These are phyloP conservation scores for Mionectes macconnelli DNA, from an alignment of 2,113 vertebrate species.

Conservation along the genomic window DNA sequence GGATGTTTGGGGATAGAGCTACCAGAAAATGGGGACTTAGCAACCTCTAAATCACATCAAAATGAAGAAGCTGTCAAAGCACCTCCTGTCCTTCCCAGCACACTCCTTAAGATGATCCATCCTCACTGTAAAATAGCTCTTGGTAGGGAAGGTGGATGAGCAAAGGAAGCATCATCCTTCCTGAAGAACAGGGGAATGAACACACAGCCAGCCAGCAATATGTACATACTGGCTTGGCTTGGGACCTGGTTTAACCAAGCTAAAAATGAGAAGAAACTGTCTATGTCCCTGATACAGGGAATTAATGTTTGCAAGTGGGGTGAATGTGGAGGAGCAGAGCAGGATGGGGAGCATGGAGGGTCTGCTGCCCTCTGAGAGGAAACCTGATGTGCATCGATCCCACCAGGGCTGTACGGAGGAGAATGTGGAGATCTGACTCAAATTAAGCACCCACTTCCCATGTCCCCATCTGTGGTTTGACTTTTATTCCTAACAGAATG, in stretches of 20 bases:
- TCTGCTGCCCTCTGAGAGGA: background rate
- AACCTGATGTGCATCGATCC: background rate
- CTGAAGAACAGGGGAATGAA: constrained; percentile 14
- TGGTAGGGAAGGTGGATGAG: constrained; percentile 36
- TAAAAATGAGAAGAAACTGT: background rate
- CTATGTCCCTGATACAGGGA: background rate
- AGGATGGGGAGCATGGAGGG: background rate
- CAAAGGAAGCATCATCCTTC: constrained; percentile 23
- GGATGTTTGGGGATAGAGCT: background rate
- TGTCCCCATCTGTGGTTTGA: constrained; percentile 25
- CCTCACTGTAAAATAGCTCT: background rate
- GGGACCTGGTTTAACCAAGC: background rate
- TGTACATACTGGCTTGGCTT: background rate
- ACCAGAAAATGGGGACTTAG: background rate
- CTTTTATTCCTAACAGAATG: constrained; percentile 10
- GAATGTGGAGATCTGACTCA: background rate
- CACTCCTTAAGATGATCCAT: background rate
- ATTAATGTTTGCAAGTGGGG: background rate
- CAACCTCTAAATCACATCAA: background rate
- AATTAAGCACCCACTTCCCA: background rate
- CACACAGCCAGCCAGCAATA: background rate
- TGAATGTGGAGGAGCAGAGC: background rate
- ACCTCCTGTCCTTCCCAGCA: constrained; percentile 18
- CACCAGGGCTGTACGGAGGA: accelerated
- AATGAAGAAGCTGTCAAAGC: background rate